Evolutionary conservation across 2,888 invertebrate genomes (phyloP), one percentile per base, ranked within the genome.

Genomic region (Troides helena): DNA sequence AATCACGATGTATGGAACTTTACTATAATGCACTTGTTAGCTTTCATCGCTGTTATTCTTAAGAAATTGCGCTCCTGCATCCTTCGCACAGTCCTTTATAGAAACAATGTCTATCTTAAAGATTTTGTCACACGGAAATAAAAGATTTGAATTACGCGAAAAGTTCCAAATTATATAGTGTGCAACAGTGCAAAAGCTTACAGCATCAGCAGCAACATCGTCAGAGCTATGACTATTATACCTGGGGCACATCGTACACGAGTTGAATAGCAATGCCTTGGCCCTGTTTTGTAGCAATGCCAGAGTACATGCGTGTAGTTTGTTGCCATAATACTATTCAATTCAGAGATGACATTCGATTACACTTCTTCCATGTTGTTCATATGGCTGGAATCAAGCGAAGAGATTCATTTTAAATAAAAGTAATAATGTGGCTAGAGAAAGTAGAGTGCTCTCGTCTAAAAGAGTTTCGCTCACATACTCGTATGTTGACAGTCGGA

Each of bases 251-350:
- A 68, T 68, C 63, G 63, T 53, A 36, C 96, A 96, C 1, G 94
- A 87, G 61, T 96, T 91, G 77, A 95, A 94, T 76, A 94, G 87
- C 17, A 96, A 80, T 65, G 94, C 92, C 57, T 87, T 77, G 3
- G 93, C 85, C 21, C 88, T 86, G 80, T 67, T 66, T 30, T 46
- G 56, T 50, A 72, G 21, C n/a, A 60, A 12, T 21, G 69, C 67
- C 7, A 71, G 43, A 1, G 71, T 70, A 59, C 74, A 74, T 1
- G 71, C 72, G 43, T 74, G 73, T 46, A 73, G 39, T 30, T 66
- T 72, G 53, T 74, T 73, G 0, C 70, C 72, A 57, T 71, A 71
- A 50, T 72, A 73, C 63, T 74, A 73, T 3, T 23, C 23, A 14
- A 25, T 59, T 2, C 74, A 73, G 56, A 73, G 73, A 50, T 73